Evolutionary conservation across 2,797 vertebrate species (phyloP), one percentile per base, ranked within the genome.

Genomic region (Artibeus lituratus): DNA sequence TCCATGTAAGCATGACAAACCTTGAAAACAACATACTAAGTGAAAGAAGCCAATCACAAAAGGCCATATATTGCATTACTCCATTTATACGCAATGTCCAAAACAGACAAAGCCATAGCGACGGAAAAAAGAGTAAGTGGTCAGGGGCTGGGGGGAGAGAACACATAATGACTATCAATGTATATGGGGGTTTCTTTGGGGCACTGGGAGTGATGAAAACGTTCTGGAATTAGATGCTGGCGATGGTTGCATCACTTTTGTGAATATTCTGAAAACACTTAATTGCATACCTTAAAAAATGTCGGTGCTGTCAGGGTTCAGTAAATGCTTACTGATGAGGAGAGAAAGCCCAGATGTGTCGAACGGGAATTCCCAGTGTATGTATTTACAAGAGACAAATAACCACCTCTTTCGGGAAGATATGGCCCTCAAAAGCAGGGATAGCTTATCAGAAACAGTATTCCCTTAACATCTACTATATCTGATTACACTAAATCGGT

Each of bases 11-110:
- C 37, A 90, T 7, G 11, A 57, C n/a, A 7, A 93, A 91, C 29
- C 42, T 3, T 89, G 37, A 96, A 94, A 97, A 94, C 35, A 47
- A 24, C 57, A 85, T 21, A 69, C 29, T 72, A 86, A 74, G 6
- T 88, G 44, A 96, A 91, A 88, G 74, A 88, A 89, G 37, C 37
- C 49, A 82, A 42, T 82, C 29, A 86, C 62, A 74, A 86, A 95
- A 47, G n/a, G 62, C 37, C n/a, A 87, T 10, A 35, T 21, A 49
- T 53, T 39, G 15, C n/a, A 37, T 59, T 44, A 88, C 49, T 69
- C 47, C 49, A 87, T 78, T 82, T 74, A 51, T 26, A 55, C 19
- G 12, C 32, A 89, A 92, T 67, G 29, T 76, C 47, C 80, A 78
- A 69, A 94, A 88, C 3, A 96, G 32, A 49, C n/a, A 93, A 92